Percentiles rank a stretch among this genome's conserved stretches.
Conservation (phyloP, 2,113 vertebrate species). For the Pelodiscus sinensis region DNA sequence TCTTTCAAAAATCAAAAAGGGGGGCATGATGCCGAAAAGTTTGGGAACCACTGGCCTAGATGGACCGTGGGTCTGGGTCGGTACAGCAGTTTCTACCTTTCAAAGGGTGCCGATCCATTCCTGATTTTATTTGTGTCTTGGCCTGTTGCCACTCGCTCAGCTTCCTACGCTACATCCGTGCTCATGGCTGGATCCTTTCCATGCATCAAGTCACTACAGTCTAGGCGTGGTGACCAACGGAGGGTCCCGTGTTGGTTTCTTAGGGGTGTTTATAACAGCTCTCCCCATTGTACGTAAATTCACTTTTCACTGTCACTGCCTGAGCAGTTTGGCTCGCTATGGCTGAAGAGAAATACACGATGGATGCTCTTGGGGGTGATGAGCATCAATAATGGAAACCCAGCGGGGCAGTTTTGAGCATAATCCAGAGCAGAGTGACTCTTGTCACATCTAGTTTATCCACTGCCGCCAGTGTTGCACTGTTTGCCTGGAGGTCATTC, state of each 20-base stretch:
- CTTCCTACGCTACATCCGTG: not conserved
- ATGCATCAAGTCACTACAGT: not conserved
- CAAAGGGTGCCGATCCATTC: not conserved
- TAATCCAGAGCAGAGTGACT: not conserved
- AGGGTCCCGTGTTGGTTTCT: not conserved
- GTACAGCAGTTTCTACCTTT: not conserved
- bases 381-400: too few species aligned
- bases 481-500: not conserved
- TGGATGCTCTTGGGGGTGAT: not conserved
- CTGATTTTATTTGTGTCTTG: not conserved
- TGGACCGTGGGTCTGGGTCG: not conserved
- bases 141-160: not conserved
- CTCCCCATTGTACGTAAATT: not conserved
- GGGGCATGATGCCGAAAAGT: too few species aligned
- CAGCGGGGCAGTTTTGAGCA: too few species aligned
- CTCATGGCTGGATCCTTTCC: not conserved
- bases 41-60: not conserved
- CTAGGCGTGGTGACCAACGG: too few species aligned
- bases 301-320: not conserved
- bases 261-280: not conserved
- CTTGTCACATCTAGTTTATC: not conserved
- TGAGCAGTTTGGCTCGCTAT: not conserved
- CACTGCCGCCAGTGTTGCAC: not conserved
- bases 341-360: not conserved
- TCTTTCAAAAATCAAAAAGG: too few species aligned